Evolutionary conservation across 2,113 vertebrate genomes (phyloP).

Genomic region (Corydoras maculifer): DNA sequence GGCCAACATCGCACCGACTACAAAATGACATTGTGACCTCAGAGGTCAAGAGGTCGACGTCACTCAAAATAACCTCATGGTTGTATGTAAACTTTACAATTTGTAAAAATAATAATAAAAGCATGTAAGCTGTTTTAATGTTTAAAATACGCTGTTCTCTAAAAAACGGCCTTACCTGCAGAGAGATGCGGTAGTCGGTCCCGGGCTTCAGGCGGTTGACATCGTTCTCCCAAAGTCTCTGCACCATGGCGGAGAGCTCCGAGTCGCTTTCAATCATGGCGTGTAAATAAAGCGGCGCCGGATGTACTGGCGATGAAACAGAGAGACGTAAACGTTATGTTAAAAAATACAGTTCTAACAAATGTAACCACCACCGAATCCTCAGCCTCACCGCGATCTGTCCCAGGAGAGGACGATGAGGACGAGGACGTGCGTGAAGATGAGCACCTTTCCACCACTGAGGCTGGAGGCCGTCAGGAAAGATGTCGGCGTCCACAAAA

Average conservation of each 20-base stretch:
- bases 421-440: not conserved
- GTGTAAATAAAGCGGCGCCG: not conserved
- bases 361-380: not conserved
- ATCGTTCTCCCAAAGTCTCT: constrained; percentile 71
- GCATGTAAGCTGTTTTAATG: too few species aligned
- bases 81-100: too few species aligned
- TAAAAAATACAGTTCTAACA: not conserved
- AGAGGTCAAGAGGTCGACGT: too few species aligned
- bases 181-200: constrained; percentile 69
- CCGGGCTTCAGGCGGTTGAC: constrained; percentile 66
- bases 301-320: not conserved
- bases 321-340: not conserved
- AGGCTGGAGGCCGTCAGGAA: constrained; percentile 38
- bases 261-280: constrained; percentile 63
- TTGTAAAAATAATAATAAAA: too few species aligned
- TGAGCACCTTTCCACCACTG: constrained; percentile 19
- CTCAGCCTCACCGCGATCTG: too few species aligned
- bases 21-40: too few species aligned
- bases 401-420: not conserved
- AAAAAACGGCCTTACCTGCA: constrained; percentile 58
- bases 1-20: too few species aligned
- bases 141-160: not conserved
- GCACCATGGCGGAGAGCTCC: constrained; percentile 64
- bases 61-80: too few species aligned
- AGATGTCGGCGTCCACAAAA: constrained; percentile 19